phyloP scores from a whole-genome alignment of 2,113 vertebrate genomes.

The Talpa occidentalis region DNA sequence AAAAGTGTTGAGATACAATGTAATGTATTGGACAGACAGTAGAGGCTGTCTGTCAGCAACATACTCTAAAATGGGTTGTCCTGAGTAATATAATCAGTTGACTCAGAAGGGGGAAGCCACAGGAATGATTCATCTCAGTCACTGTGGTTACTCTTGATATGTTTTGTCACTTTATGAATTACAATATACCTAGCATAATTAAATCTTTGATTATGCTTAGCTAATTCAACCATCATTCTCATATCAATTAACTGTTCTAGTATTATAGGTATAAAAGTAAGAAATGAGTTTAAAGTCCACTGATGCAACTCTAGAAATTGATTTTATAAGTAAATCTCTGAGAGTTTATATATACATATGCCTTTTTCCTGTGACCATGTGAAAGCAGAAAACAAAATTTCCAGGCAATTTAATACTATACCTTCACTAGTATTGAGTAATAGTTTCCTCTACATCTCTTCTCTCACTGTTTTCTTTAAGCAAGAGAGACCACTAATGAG shows the following conservation, averaged over 20 bases:
- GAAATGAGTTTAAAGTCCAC: constrained; percentile 4
- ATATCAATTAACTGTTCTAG: not conserved
- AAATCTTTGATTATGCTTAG: constrained; percentile 12
- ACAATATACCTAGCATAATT: constrained; percentile 8
- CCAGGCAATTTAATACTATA: not conserved
- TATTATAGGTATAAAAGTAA: constrained; percentile 25
- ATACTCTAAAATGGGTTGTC: not conserved
- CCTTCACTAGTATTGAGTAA: not conserved
- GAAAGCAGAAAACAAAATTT: constrained; percentile 9
- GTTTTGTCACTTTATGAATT: constrained; percentile 21
- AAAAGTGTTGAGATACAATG: not conserved
- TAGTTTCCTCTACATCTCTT: not conserved
- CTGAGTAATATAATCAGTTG: constrained; percentile 32
- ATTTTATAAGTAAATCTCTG: constrained; percentile 12
- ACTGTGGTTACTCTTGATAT: not conserved
- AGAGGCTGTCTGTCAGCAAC: constrained; percentile 34
- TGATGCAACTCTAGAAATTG: not conserved
- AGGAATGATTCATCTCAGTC: not conserved
- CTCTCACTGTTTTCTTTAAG: not conserved
- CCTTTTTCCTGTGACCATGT: not conserved
- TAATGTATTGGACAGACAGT: not conserved
- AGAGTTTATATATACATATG: constrained; percentile 14
- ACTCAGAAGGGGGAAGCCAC: not conserved
- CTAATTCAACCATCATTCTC: constrained; percentile 25
- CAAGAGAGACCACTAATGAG: not conserved